Conservation (phyloP, 2,888 invertebrate species). For the Drosophila ezoana region DNA sequence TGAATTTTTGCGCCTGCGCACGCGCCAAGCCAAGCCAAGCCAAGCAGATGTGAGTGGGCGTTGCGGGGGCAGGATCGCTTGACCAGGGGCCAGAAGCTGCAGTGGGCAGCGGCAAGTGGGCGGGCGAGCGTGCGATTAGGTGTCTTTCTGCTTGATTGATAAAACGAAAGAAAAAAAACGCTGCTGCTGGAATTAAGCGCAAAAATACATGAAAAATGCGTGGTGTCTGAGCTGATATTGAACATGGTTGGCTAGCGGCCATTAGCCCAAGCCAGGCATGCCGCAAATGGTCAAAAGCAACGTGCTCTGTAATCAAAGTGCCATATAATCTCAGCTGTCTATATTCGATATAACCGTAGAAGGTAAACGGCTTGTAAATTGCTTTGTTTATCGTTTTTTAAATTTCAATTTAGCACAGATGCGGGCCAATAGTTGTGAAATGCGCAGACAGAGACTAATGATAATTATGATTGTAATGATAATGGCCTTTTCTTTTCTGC, state of each 20-base stretch:
- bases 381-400: conserved; percentile 50
- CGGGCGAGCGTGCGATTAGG: conserved; percentile 28
- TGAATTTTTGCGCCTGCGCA: conserved; percentile 73
- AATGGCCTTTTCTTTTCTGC: conserved; percentile 22
- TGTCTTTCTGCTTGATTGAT: conserved; percentile 52
- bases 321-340: conserved; percentile 28
- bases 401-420: conserved; percentile 64
- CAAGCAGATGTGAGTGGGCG: conserved; percentile 31
- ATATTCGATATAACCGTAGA: conserved; percentile 48
- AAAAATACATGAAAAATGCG: conserved; percentile 44
- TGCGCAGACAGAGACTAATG: conserved; percentile 24
- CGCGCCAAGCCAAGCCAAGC: conserved; percentile 54
- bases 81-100: conserved; percentile 24
- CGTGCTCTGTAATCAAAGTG: conserved; percentile 34
- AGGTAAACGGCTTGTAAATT: conserved; percentile 50
- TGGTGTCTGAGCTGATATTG: conserved; percentile 46
- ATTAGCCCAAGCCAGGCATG: conserved; percentile 10
- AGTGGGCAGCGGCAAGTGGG: conserved; percentile 22
- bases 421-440: conserved; percentile 29
- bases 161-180: conserved; percentile 7
- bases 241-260: conserved; percentile 28
- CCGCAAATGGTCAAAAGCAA: conserved; percentile 42
- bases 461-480: conserved; percentile 50
- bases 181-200: conserved; percentile 32
- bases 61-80: conserved; percentile 12